A percentile compares a stretch with the other conserved stretches of the same genome.
These are phyloP conservation scores for Numenius phaeopus DNA, from an alignment of 2,797 vertebrate genomes.

Conservation along the genomic window DNA sequence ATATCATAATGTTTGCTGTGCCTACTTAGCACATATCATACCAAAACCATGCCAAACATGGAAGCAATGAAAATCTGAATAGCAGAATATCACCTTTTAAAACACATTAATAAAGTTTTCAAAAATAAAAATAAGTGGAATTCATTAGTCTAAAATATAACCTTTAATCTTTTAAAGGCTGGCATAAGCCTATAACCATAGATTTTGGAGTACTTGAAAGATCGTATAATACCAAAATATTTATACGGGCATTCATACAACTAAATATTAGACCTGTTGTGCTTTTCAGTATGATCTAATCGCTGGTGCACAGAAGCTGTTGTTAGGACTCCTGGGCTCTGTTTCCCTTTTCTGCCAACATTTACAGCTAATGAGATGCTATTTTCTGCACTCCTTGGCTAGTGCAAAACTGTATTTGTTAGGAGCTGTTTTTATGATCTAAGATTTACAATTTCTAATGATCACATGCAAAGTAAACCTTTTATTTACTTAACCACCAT, in stretches of 20 bases:
- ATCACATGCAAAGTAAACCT: slow-evolving; percentile 32
- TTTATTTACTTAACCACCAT: neutral
- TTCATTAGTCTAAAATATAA: neutral
- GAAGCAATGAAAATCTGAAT: neutral
- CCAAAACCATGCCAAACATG: neutral
- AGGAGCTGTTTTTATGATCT: slow-evolving; percentile 7
- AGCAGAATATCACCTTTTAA: neutral
- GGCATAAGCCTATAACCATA: neutral
- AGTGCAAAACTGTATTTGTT: neutral
- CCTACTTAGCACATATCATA: neutral
- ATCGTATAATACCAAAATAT: neutral
- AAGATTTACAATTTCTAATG: slow-evolving; percentile 42
- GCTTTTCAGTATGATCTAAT: slow-evolving; percentile 33
- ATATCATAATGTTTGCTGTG: neutral
- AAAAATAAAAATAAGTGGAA: slow-evolving; percentile 19
- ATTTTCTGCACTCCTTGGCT: slow-evolving; percentile 15
- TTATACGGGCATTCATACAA: slow-evolving; percentile 5
- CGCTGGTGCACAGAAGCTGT: slow-evolving; percentile 44
- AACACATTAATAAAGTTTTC: neutral
- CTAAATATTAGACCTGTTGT: slow-evolving; percentile 24
- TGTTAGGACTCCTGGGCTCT: slow-evolving; percentile 2
- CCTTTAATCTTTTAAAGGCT: slow-evolving; percentile 19
- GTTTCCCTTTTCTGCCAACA: slow-evolving; percentile 43
- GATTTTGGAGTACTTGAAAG: neutral
- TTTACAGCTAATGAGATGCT: slow-evolving; percentile 30